Percentiles rank a stretch among this genome's conserved stretches.
Conservation (phyloP, 1,140 invertebrate species). For the Venustaconcha ellipsiformis region DNA sequence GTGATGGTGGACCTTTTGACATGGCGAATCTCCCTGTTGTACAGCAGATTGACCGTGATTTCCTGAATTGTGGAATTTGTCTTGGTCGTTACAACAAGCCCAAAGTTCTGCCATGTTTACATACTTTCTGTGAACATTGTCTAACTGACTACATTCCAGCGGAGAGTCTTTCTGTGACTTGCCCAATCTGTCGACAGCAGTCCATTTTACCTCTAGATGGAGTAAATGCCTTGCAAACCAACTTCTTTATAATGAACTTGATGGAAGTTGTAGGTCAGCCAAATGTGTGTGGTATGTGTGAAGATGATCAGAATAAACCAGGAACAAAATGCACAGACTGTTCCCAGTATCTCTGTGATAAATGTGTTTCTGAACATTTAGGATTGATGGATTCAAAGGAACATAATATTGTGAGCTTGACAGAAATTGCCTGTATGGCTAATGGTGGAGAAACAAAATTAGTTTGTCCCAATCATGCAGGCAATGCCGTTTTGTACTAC, state of each 20-base stretch:
- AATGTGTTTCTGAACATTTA: slow-evolving; percentile 28
- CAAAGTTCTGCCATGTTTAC: slow-evolving; percentile 88
- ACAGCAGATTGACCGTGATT: too few relatives aligned
- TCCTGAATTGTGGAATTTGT: too few relatives aligned
- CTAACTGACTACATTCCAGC: slow-evolving; percentile 80
- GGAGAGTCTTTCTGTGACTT: slow-evolving; percentile 75
- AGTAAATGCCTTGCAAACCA: slow-evolving; percentile 71
- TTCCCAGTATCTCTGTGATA: slow-evolving; percentile 63
- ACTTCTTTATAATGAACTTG: slow-evolving; percentile 70
- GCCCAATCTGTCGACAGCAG: slow-evolving; percentile 73
- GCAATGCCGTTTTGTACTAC: slow-evolving; percentile 69
- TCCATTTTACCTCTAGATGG: slow-evolving; percentile 73
- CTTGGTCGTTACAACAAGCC: slow-evolving; percentile 73
- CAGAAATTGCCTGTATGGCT: slow-evolving; percentile 16
- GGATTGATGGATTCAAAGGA: slow-evolving; percentile 30
- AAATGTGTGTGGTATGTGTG: slow-evolving; percentile 56
- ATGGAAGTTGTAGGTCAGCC: slow-evolving; percentile 67
- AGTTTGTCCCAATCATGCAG: slow-evolving; percentile 66
- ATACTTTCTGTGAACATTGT: slow-evolving; percentile 93
- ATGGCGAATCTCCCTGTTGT: too few relatives aligned
- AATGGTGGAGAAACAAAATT: slow-evolving; percentile 24
- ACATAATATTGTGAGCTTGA: slow-evolving; percentile 23
- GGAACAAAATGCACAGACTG: slow-evolving; percentile 66
- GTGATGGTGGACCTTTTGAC: too few relatives aligned
- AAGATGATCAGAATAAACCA: slow-evolving; percentile 44